Percentiles rank a stretch among this genome's conserved stretches.
phyloP scores from a whole-genome alignment of 2,113 vertebrate genomes.

The Vanacampus margaritifer region DNA sequence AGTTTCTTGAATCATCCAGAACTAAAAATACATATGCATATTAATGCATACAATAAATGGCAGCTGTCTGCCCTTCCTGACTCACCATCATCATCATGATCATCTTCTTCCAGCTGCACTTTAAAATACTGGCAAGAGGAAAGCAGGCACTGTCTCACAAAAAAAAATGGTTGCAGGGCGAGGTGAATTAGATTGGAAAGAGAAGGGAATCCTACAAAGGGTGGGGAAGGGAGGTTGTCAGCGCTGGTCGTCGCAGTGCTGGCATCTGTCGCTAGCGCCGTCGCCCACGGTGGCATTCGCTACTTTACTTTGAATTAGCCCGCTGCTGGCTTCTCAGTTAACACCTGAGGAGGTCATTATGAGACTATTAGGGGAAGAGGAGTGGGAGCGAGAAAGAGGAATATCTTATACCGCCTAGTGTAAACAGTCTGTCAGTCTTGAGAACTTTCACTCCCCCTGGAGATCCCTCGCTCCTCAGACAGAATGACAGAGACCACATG shows the following conservation, averaged over 20 bases:
- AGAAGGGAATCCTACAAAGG: conserved; percentile 43
- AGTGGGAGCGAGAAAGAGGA: conserved; percentile 26
- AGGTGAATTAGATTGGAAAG: conserved; percentile 52
- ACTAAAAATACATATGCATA: conserved; percentile 26
- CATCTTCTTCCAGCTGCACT: conserved; percentile 23
- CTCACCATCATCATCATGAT: conserved; percentile 48
- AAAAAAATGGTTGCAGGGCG: conserved; percentile 35
- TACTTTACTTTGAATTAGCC: conserved; percentile 61
- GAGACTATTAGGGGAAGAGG: conserved; percentile 48
- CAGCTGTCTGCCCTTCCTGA: conserved; percentile 64
- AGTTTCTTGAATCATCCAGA: conserved; percentile 56
- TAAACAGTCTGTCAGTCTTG: conserved; percentile 61
- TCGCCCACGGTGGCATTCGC: conserved; percentile 45
- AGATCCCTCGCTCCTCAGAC: conserved; percentile 58
- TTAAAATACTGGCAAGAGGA: conserved; percentile 38
- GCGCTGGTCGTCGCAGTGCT: conserved; percentile 35
- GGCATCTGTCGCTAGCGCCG: conserved; percentile 52
- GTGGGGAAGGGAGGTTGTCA: conserved; percentile 4
- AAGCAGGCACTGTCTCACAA: conserved; percentile 32
- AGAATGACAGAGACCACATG: conserved; percentile 60
- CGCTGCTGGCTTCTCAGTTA: conserved; percentile 53
- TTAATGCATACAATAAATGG: conserved; percentile 40
- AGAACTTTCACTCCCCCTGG: conserved; percentile 60
- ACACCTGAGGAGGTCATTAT: conserved; percentile 72
- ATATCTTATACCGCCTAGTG: conserved; percentile 32